Evolutionary conservation across 2,888 invertebrate species (phyloP), one percentile per base, ranked within the genome.

Genomic region (Aleiodes testaceus): DNA sequence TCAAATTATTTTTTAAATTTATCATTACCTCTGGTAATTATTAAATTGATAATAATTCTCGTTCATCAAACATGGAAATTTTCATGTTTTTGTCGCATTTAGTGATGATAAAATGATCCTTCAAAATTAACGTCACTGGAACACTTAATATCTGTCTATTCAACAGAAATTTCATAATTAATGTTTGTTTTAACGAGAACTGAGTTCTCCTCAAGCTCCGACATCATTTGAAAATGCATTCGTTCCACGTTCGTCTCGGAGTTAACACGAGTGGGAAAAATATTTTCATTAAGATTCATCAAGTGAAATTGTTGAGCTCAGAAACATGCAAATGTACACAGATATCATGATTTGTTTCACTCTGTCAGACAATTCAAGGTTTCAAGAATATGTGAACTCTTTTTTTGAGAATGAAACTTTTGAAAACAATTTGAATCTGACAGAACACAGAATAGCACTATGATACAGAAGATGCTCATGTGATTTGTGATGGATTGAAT

Each of bases 231-330:
- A 20, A 16, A 50, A 16, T 50, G 50, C 18, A 50, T 16, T 50
- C 16, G 14, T 50, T 50, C 20, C 50, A 50, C 50, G 50, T 16
- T 16, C 14, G 7, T 14, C 49, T 49, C 49, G 5, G 1, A 9
- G 49, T 16, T 49, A 49, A 49, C 26, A 65, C n/a, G 42, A 65
- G 49, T 52, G 26, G 26, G 18, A 64, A 70, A 65, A 68, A 66
- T 49, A 66, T 70, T 70, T 74, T 68, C 68, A 73, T 69, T 61
- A 66, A 66, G 59, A 71, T 69, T 22, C 22, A 59, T 36, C 9
- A 26, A 26, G n/a, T 42, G 30, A 12, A 36, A 14, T 3, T 12
- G 36, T 36, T 30, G 6, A 12, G 18, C 18, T 16, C 6, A n/a
- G 26, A 59, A 11, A 50, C 26, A 20, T 59, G 45, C 26, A 26